A percentile compares a stretch with the other conserved stretches of the same genome.
Evolutionary conservation across 2,113 vertebrate species (phyloP).

Genomic region (Lamprologus sp.): DNA sequence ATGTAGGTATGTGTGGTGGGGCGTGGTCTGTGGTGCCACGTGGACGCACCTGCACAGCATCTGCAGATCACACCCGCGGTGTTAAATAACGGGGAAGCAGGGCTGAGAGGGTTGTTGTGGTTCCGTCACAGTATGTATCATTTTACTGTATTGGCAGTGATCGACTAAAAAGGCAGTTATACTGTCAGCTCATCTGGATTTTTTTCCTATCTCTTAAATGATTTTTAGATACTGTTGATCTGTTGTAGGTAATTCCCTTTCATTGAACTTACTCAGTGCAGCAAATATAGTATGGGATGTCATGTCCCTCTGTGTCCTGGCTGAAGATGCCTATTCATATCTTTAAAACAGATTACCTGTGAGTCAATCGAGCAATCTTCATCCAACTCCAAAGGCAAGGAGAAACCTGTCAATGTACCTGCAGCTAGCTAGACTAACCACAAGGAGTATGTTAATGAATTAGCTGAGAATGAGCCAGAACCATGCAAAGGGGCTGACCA

Average conservation of each 20-base stretch:
- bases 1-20: not conserved
- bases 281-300: not conserved
- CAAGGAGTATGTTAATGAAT: not conserved
- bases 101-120: not conserved
- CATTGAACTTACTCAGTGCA: not conserved
- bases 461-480: not conserved
- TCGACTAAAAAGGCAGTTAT: not conserved
- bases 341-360: not conserved
- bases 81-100: not conserved
- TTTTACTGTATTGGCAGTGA: not conserved
- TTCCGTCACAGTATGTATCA: not conserved
- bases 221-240: not conserved
- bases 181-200: not conserved
- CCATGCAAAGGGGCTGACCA: not conserved
- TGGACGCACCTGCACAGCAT: not conserved
- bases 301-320: not conserved
- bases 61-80: fast-evolving
- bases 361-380: not conserved
- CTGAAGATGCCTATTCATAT: not conserved
- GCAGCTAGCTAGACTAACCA: not conserved
- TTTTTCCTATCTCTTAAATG: not conserved
- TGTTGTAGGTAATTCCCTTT: not conserved
- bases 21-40: not conserved
- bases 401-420: not conserved
- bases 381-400: not conserved